Conservation (phyloP, 2,888 invertebrate species). For the Tetragonisca angustula region DNA sequence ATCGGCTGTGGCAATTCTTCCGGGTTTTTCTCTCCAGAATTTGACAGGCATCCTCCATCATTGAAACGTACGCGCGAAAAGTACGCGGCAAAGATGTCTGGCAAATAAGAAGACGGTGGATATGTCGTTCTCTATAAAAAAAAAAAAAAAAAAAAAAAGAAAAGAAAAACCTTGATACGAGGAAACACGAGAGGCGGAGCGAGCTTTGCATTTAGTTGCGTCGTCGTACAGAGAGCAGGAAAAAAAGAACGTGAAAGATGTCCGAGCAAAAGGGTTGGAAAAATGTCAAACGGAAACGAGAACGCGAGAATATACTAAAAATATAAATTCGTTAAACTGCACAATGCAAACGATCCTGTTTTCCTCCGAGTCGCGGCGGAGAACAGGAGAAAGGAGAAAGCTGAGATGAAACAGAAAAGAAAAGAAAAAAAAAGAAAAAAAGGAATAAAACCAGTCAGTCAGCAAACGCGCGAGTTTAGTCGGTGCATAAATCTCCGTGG, state of each 20-base stretch:
- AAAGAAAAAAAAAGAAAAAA: neutral
- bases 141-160: no score
- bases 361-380: no score
- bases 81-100: slow-evolving; percentile 57
- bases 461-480: no score
- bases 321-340: slow-evolving; percentile 8
- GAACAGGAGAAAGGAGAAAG: no score
- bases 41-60: slow-evolving; percentile 68
- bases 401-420: neutral
- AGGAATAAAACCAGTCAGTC: no score
- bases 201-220: slow-evolving; percentile 34
- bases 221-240: neutral
- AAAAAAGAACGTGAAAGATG: neutral
- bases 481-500: slow-evolving; percentile 1
- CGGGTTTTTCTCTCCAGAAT: slow-evolving; percentile 43
- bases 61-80: slow-evolving; percentile 61
- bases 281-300: neutral
- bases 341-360: neutral
- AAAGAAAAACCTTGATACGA: slow-evolving; percentile 6
- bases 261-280: no score
- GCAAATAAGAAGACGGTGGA: slow-evolving; percentile 59
- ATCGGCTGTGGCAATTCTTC: slow-evolving; percentile 46
- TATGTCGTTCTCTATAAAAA: slow-evolving; percentile 50
- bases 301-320: slow-evolving; percentile 13
- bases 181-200: neutral